Evolutionary conservation across 2,797 vertebrate genomes (phyloP).

Genomic region (Lepidocolaptes lacrymiger): DNA sequence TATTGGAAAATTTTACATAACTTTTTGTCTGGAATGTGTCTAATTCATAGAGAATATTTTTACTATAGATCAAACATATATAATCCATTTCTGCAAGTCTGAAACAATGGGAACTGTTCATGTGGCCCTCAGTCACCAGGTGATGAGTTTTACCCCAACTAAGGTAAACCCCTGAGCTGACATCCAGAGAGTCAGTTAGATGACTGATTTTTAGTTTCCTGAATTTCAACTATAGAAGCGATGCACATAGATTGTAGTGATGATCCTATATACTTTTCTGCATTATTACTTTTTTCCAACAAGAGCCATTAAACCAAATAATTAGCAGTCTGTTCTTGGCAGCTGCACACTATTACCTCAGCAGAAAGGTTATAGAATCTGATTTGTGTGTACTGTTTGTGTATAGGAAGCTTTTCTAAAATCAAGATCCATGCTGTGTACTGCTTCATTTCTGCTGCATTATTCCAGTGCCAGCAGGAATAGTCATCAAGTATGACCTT

Average conservation of each 20-base stretch:
- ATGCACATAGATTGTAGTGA: not conserved
- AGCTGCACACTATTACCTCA: slow-evolving; percentile 22
- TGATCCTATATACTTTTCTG: not conserved
- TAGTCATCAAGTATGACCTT: slow-evolving; percentile 9
- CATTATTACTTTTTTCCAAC: not conserved
- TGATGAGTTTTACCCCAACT: not conserved
- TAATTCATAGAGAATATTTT: not conserved
- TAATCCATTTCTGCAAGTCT: not conserved
- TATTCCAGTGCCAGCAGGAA: slow-evolving; percentile 12
- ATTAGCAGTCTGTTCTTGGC: not conserved
- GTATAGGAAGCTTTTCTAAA: slow-evolving; percentile 17
- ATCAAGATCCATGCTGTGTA: slow-evolving; percentile 25
- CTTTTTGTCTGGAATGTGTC: not conserved
- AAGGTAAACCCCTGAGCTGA: not conserved
- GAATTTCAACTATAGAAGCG: not conserved
- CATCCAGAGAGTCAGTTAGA: not conserved
- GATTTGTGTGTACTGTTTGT: slow-evolving; percentile 18
- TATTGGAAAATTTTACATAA: not conserved
- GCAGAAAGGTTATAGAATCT: slow-evolving; percentile 7
- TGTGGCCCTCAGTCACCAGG: not conserved
- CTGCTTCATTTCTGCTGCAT: not conserved
- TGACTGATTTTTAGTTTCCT: not conserved
- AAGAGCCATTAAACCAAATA: not conserved
- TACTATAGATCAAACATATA: not conserved
- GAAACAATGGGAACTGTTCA: not conserved